A percentile compares a stretch with the other conserved stretches of the same genome.
Evolutionary conservation across 2,888 invertebrate genomes (phyloP).

Genomic region (Ernsta delagoae): DNA sequence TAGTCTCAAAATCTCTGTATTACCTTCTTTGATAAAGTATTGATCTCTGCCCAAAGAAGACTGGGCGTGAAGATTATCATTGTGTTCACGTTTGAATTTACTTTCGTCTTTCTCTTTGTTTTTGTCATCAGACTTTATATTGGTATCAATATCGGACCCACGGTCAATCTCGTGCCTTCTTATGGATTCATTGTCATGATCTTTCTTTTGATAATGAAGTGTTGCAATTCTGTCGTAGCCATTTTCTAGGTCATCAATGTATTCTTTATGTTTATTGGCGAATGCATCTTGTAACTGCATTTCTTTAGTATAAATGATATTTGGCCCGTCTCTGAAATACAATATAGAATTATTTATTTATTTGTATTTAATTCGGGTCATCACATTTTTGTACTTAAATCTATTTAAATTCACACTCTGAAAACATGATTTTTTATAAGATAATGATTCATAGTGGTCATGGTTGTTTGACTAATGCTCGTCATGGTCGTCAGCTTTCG

Average conservation of each 20-base stretch:
- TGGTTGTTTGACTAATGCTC: too few relatives aligned
- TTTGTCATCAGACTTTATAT: constrained; percentile 73
- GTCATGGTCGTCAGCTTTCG: too few relatives aligned
- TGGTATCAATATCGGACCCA: constrained; percentile 87
- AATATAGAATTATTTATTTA: not conserved
- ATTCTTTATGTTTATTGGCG: constrained; percentile 82
- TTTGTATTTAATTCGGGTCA: too few relatives aligned
- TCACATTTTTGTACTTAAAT: too few relatives aligned
- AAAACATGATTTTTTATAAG: too few relatives aligned
- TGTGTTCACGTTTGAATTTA: constrained; percentile 61
- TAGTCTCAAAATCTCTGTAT: constrained; percentile 92
- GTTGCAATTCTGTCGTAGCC: constrained; percentile 82
- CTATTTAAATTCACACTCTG: too few relatives aligned
- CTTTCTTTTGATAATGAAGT: constrained; percentile 74
- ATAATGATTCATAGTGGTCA: too few relatives aligned
- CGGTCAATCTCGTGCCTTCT: constrained; percentile 91
- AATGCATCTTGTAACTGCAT: constrained; percentile 80
- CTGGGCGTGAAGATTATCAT: constrained; percentile 63
- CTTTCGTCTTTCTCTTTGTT: constrained; percentile 62
- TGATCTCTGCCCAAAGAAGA: constrained; percentile 86
- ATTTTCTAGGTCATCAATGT: constrained; percentile 85
- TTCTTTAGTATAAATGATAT: constrained; percentile 83
- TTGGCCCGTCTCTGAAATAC: constrained; percentile 79
- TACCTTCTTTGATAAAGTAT: constrained; percentile 93
- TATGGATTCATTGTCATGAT: constrained; percentile 89